Evolutionary conservation across 2,888 invertebrate species (phyloP), one percentile per base, ranked within the genome.

Genomic region (Rhagophthalmus giganteus): DNA sequence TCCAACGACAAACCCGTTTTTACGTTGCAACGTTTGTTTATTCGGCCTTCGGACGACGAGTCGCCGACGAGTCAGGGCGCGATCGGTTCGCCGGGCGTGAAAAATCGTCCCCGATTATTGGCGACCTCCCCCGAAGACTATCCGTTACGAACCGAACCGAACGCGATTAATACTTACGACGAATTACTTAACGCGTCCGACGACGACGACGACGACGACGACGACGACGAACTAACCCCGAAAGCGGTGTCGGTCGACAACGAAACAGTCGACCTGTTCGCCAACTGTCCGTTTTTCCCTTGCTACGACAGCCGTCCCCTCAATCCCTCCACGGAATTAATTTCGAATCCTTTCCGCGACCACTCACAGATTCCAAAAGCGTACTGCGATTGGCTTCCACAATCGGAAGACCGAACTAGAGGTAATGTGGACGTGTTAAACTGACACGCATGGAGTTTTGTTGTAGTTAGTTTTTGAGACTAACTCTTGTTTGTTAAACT

Each of bases 381-480:
- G 49, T 75, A 75, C 68, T 75, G 75, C 64, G 72, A 74, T 68
- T 75, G 75, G 75, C 63, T 71, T 50, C 57, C 65, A 47, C 66
- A 69, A 59, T 59, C 62, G 54, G 71, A 66, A 62, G 65, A 65
- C 49, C 47, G 57, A 30, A 50, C 44, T 54, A 56, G 68, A 74
- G 74, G 74, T 75, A 74, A 73, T 57, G 65, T 69, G 62, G 46
- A 42, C 61, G 62, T 62, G 60, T 61, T 55, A 54, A 58, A 70
- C 68, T 71, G 59, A 71, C 66, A 59, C 66, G 73, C 72, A 73
- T 74, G 72, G 68, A 65, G 66, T 70, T 63, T 61, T 57, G 33
- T 67, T 67, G 67, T 65, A 64, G 64, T 64, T 66, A 64, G 67
- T 67, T 68, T 63, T 65, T 55, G 34, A 37, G 49, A 59, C 58